Evolutionary conservation across 2,888 invertebrate species (phyloP).

Genomic region (Epistrophe eligans): DNA sequence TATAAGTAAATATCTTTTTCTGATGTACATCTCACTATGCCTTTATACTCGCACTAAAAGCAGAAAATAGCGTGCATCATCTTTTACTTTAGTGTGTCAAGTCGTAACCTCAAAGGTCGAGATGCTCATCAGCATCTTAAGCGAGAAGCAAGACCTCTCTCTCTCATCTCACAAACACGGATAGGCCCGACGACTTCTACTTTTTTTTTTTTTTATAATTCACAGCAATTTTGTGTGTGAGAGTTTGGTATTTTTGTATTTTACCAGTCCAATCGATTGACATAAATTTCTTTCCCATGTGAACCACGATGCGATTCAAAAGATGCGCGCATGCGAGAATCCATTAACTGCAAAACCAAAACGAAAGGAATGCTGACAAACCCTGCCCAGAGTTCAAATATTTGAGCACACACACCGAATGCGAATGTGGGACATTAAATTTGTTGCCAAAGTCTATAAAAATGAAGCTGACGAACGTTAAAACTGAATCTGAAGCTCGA

Average conservation of each 20-base stretch:
- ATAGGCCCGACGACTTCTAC: slow-evolving; percentile 46
- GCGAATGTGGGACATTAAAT: slow-evolving; percentile 62
- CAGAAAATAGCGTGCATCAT: slow-evolving; percentile 64
- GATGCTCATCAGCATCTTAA: slow-evolving; percentile 61
- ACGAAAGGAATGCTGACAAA: slow-evolving; percentile 55
- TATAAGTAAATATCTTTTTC: neutral
- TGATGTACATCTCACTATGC: slow-evolving; percentile 36
- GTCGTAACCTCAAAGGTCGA: slow-evolving; percentile 66
- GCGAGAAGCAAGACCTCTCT: slow-evolving; percentile 34
- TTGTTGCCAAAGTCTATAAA: slow-evolving; percentile 46
- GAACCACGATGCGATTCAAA: slow-evolving; percentile 43
- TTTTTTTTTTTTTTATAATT: slow-evolving; percentile 46
- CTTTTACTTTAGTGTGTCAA: slow-evolving; percentile 64
- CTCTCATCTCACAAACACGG: neutral
- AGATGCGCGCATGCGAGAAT: slow-evolving; percentile 55
- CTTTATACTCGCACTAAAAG: neutral
- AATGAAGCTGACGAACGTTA: slow-evolving; percentile 1
- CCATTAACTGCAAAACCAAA: slow-evolving; percentile 41
- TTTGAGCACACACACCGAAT: slow-evolving; percentile 48
- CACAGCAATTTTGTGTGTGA: neutral
- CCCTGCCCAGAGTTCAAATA: slow-evolving; percentile 71
- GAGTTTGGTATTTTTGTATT: slow-evolving; percentile 5
- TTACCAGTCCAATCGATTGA: slow-evolving; percentile 65
- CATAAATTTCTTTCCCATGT: slow-evolving; percentile 62
- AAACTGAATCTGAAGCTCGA: neutral